Base-by-base conservation (phyloP, 2,888 invertebrate genomes). In the Thereva unica region DNA sequence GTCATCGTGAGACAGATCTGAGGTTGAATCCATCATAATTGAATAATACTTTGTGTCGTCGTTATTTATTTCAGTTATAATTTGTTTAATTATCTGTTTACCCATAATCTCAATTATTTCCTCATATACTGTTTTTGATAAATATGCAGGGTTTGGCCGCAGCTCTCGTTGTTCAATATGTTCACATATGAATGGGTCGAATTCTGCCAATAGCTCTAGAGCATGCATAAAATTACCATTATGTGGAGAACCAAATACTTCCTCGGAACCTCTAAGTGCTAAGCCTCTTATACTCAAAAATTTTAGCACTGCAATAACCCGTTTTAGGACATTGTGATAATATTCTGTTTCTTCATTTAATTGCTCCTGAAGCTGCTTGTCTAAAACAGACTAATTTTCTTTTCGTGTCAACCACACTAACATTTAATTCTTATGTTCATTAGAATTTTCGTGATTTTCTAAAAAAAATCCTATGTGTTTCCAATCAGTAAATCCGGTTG, bases 1-100 rank as follows among this genome's bases (percentile, higher is more conserved):
- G 23, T 69, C 70, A 70, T 59, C 55, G 52, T 70, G 68, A 63
- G 55, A 63, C 37, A 68, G 44, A 67, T 70, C 67, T n/a, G n/a
- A n/a, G n/a, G n/a, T n/a, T n/a, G n/a, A n/a, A n/a, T n/a, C n/a
- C n/a, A n/a, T n/a, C n/a, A n/a, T n/a, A n/a, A n/a, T n/a, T n/a
- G n/a, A n/a, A n/a, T n/a, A n/a, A n/a, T n/a, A n/a, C n/a, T n/a
- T n/a, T n/a, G n/a, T n/a, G n/a, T n/a, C n/a, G n/a, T n/a, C n/a
- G n/a, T n/a, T n/a, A n/a, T n/a, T n/a, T n/a, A n/a, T n/a, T n/a
- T n/a, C n/a, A n/a, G n/a, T n/a, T n/a, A n/a, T n/a, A n/a, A n/a
- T n/a, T n/a, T n/a, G n/a, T n/a, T n/a, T n/a, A n/a, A n/a, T n/a
- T n/a, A n/a, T n/a, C n/a, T n/a, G n/a, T n/a, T n/a, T n/a, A n/a